phyloP scores from a whole-genome alignment of 2,113 vertebrate genomes.

The Clinocottus analis region DNA sequence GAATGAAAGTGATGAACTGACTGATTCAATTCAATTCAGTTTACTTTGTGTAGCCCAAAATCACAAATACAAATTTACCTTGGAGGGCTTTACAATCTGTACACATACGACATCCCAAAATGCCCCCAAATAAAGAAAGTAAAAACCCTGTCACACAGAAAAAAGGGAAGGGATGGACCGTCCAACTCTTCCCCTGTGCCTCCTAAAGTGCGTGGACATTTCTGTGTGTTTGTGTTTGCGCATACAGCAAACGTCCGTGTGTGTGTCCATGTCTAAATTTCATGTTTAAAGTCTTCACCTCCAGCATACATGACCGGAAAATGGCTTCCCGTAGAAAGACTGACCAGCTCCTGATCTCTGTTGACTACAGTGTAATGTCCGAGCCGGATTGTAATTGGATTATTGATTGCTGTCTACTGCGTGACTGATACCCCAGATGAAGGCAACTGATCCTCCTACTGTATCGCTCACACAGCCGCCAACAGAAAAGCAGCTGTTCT shows the following conservation, averaged over 20 bases:
- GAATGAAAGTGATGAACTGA: not conserved
- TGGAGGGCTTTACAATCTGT: too few species aligned
- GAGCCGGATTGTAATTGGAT: slow-evolving; percentile 59
- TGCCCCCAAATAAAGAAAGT: too few species aligned
- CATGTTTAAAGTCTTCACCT: slow-evolving; percentile 9
- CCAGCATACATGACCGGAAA: not conserved
- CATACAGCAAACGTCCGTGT: not conserved
- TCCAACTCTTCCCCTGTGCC: not conserved
- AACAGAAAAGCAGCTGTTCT: slow-evolving; percentile 28
- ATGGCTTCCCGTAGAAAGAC: slow-evolving; percentile 31
- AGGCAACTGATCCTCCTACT: slow-evolving; percentile 35
- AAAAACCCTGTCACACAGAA: too few species aligned
- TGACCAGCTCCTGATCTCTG: slow-evolving; percentile 39
- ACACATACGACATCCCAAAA: too few species aligned
- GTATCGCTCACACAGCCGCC: slow-evolving; percentile 13
- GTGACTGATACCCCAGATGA: slow-evolving; percentile 58
- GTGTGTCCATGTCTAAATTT: not conserved
- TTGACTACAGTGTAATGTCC: slow-evolving; percentile 32
- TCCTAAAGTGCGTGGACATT: too few species aligned
- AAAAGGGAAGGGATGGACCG: too few species aligned
- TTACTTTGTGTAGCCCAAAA: too few species aligned
- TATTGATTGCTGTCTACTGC: slow-evolving; percentile 69
- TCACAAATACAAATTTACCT: too few species aligned
- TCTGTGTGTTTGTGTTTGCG: not conserved
- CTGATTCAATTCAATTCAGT: too few species aligned